Evolutionary conservation across 2,113 vertebrate genomes (phyloP).

Genomic region (Hipposideros armiger): DNA sequence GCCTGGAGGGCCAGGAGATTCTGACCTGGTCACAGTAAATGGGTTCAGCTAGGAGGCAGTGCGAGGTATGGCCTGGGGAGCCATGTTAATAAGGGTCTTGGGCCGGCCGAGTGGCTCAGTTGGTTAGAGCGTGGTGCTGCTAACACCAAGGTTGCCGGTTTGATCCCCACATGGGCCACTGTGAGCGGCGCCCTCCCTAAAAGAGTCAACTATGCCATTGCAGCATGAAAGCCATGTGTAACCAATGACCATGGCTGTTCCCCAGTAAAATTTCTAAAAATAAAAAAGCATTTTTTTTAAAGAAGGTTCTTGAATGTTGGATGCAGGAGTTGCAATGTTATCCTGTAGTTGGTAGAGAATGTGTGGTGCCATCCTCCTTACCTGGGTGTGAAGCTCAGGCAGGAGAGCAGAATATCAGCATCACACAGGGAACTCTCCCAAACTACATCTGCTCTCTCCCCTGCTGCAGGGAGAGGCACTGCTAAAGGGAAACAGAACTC

Average conservation of each 20-base stretch:
- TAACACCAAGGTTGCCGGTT: too few relatives aligned
- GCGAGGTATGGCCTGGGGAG: not conserved
- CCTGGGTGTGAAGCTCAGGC: not conserved
- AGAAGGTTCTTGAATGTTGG: not conserved
- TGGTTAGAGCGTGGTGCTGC: too few relatives aligned
- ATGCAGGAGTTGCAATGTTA: slow-evolving; percentile 19
- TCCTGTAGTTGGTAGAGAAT: not conserved
- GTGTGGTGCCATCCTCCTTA: not conserved
- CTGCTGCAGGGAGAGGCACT: not conserved
- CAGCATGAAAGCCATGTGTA: too few relatives aligned
- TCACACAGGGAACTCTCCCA: not conserved
- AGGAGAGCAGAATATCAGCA: not conserved
- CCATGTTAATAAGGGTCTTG: not conserved
- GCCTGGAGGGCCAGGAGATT: not conserved
- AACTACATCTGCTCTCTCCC: not conserved
- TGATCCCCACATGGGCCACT: too few relatives aligned
- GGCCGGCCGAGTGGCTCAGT: too few relatives aligned
- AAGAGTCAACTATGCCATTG: too few relatives aligned
- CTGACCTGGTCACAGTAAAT: not conserved
- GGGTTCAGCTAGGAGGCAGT: not conserved
- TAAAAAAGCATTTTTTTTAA: too few relatives aligned
- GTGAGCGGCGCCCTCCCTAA: too few relatives aligned
- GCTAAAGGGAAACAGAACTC: not conserved
- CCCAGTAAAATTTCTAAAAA: too few relatives aligned
- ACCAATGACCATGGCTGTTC: too few relatives aligned